Evolutionary conservation across 2,113 vertebrate species (phyloP), one percentile per base, ranked within the genome.

Genomic region (Lamprotornis superbus): DNA sequence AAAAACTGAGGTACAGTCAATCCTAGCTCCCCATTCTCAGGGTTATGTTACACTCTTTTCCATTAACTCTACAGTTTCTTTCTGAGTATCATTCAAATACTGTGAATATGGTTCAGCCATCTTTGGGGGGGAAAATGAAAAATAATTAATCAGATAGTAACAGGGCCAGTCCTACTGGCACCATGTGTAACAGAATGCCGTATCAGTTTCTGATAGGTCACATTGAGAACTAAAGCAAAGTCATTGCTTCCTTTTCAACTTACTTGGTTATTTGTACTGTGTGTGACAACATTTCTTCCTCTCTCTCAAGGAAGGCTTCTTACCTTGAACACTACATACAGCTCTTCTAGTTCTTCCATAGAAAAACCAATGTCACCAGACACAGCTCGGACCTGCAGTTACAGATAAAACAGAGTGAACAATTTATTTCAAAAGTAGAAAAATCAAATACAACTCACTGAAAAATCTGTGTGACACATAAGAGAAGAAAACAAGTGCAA

Each of bases 261-360:
- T 57, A 53, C 10, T 86, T 63, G 42, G 59, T 2, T 74, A 40
- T 21, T 65, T 53, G 44, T 65, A 79, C 44, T 46, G 44, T 67
- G 22, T 49, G 37, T 47, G 44, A 75, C 40, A 87, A 82, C 15
- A 31, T 28, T 55, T 55, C 60, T 56, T 75, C 33, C 50, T 78
- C 35, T 14, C 35, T 53, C 39, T 25, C 33, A 61, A 61, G 55
- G 56, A 53, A 87, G 28, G 27, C 28, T 77, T 94, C 93, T 96
- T 92, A 99, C 99, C 99, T 99, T 99, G 96, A 99, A 99, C 87
- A 99, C 98, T 90, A 99, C 98, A 94, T 99, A 99, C 8, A 99
- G 98, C 44, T 99, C 99, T 96, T 99, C 99, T 77, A 99, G 95
- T 84, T 99, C 99, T 94, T 99, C 99, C 21, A 99, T 98, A 56